These are phyloP conservation scores for Alca torda DNA, from an alignment of 2,797 vertebrate species.

Conservation along the genomic window DNA sequence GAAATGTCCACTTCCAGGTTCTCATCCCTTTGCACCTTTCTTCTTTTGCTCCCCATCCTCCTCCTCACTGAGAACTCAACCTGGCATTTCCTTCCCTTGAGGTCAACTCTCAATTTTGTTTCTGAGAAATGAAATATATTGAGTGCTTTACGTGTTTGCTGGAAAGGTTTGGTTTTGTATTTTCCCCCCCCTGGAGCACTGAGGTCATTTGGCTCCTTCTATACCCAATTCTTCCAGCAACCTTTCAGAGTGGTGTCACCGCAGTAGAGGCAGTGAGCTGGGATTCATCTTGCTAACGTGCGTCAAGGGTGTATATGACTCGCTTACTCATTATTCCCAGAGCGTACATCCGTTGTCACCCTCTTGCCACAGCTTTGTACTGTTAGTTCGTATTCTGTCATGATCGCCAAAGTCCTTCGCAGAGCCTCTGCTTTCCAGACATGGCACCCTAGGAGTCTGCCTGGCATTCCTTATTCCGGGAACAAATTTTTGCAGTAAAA, in stretches of 20 bases:
- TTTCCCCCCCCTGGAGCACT: background rate
- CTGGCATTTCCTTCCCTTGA: background rate
- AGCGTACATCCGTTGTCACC: background rate
- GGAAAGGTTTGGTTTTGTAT: background rate
- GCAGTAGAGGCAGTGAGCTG: background rate
- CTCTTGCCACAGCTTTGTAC: background rate
- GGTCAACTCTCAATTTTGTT: background rate
- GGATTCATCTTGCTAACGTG: background rate
- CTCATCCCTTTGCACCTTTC: background rate
- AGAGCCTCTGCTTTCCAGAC: background rate
- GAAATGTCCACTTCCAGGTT: background rate
- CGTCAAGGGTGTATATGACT: background rate
- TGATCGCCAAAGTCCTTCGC: background rate
- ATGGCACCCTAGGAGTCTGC: background rate
- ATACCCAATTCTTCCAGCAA: background rate
- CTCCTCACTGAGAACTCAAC: background rate
- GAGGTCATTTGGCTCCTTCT: background rate
- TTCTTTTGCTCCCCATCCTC: background rate
- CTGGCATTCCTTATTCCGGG: background rate
- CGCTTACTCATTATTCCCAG: background rate
- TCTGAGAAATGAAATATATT: background rate
- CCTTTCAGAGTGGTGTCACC: background rate
- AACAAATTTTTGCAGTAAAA: background rate
- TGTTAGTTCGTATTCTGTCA: background rate
- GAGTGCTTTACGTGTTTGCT: background rate